Base-by-base conservation (phyloP, 2,888 invertebrate species). In the Eudemis profundana region DNA sequence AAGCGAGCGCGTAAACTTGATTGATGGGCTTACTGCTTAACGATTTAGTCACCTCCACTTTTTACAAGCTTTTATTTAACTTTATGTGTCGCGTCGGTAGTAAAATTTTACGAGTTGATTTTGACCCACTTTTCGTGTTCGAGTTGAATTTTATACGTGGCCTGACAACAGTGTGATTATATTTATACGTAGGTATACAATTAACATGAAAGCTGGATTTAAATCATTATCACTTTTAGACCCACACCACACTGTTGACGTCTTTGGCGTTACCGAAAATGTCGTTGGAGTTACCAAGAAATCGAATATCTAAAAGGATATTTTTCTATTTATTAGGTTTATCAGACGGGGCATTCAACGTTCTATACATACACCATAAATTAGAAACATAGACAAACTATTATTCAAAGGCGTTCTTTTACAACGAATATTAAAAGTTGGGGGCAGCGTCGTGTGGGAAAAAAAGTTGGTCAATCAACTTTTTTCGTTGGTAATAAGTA, bases 1-100 rank as follows among this genome's bases (percentile, higher is more conserved):
- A 15, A 23, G 42, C 42, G 21, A n/a, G n/a, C n/a, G 57, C 59
- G 36, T 61, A 46, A 44, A 46, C 51, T 38, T 61, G 61, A 61
- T 61, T 61, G 61, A 51, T 61, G 51, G 44, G 15, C 33, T 14
- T 14, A 33, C 61, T 61, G 14, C 44, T 53, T 53, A 61, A 61
- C 61, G 21, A 51, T 53, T 61, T 44, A 51, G 61, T 51, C 61
- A 51, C 44, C 51, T 38, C 44, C 15, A 50, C 44, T 15, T 33
- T 51, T 44, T 17, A 59, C 44, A 38, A n/a, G 46, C 21, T 46
- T 33, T 33, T 46, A 21, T 46, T 19, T 5, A 46, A 46, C 46
- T 46, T 46, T 46, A 21, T 4, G 46, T 46, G 12, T 21, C 23
- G 15, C 15, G 53, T 21, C 17, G 46, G 21, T 46, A 17, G n/a